phyloP scores from a whole-genome alignment of 2,113 vertebrate genomes.

The Pipa parva region DNA sequence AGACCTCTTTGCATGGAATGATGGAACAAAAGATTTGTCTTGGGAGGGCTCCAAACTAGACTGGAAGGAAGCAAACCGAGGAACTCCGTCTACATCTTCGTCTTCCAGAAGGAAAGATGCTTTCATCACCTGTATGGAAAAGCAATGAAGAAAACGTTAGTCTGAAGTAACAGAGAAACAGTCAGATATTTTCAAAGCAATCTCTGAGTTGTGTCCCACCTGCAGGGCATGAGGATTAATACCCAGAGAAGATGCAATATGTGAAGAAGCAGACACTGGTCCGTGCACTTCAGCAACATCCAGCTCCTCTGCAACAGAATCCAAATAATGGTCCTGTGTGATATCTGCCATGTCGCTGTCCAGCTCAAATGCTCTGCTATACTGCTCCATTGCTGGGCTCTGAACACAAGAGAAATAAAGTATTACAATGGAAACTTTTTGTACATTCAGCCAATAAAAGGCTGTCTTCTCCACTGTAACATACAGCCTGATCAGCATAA shows the following conservation, averaged over 20 bases:
- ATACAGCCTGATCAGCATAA: background rate
- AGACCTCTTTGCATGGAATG: conserved; percentile 57
- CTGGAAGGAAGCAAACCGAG: conserved; percentile 44
- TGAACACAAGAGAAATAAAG: conserved; percentile 50
- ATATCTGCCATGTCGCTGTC: conserved; percentile 97
- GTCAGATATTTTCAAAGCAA: too few relatives aligned
- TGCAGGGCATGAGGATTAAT: conserved; percentile 91
- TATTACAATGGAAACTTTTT: too few relatives aligned
- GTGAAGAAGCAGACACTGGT: conserved; percentile 67
- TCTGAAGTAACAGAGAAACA: rapidly evolving
- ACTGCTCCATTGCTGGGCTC: conserved; percentile 68
- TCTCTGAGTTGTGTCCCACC: too few relatives aligned
- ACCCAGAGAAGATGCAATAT: conserved; percentile 78
- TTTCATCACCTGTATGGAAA: conserved; percentile 87
- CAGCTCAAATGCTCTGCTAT: conserved; percentile 70
- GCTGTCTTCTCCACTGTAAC: too few relatives aligned
- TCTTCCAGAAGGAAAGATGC: conserved; percentile 87
- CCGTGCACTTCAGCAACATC: conserved; percentile 66
- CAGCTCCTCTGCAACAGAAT: conserved; percentile 54
- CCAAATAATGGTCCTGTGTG: conserved; percentile 75
- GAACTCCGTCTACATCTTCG: conserved; percentile 74
- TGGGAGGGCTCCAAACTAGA: conserved; percentile 54
- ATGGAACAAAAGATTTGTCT: conserved; percentile 69
- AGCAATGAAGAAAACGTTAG: too few relatives aligned
- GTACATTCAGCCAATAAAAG: too few relatives aligned